Base-by-base conservation (phyloP, 2,888 invertebrate species). In the Sminthurinus aureus region DNA sequence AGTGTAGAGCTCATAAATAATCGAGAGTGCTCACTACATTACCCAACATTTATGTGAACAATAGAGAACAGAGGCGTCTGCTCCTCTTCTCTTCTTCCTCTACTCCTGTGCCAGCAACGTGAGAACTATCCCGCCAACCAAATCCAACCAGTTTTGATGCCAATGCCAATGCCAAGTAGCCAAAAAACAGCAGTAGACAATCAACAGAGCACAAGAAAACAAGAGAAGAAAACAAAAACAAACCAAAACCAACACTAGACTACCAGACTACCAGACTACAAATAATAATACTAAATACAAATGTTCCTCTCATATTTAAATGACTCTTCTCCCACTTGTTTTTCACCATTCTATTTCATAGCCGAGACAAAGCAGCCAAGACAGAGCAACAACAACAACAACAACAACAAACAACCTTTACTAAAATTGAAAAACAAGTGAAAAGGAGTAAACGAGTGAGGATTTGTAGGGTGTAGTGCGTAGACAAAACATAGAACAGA, bases 21-120 rank as follows among this genome's bases (percentile, higher is more conserved):
- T 71, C 71, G 13, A 71, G 71, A 71, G 71, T 71, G 71, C 71
- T 71, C 71, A 71, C 24, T 71, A 71, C 26, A 71, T 71, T 71
- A 71, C 71, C 71, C 26, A 22, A 71, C 71, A 71, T 71, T 71
- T 71, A 71, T 71, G 22, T 22, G 71, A 24, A 71, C 71, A 71
- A 71, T 71, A 58, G 24, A 20, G n/a, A 6, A n/a, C 13, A 71
- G 71, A 24, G 24, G 26, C 58, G 18, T 58, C 58, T 58, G 2
- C 58, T 58, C 58, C 6, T 15, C 9, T 20, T 22, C 24, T 58
- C 76, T 13, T 58, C 22, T 0, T 9, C 22, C 52, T 76, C 58
- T 15, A 11, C 75, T 50, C n/a, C 13, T 75, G 75, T 75, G 13
- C 58, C 58, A 58, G 15, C 58, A 69, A 69, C 69, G 24, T 22